Evolutionary conservation across 2,888 invertebrate species (phyloP).

Genomic region (Lysandra coridon): DNA sequence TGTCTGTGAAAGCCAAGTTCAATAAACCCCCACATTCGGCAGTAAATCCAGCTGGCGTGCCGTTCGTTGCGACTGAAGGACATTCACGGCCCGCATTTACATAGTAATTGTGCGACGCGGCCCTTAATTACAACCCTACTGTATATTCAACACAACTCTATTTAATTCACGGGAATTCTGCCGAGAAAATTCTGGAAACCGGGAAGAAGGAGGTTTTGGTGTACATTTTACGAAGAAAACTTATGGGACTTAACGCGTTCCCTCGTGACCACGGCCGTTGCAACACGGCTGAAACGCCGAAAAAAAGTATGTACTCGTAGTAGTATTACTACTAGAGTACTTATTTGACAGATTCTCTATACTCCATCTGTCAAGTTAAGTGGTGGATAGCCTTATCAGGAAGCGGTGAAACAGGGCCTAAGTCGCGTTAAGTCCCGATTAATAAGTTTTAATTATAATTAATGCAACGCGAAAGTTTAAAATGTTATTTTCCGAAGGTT

Average conservation of each 20-base stretch:
- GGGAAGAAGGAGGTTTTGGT: background rate
- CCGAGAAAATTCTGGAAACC: background rate
- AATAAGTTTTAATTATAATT: too few relatives aligned
- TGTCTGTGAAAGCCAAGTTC: background rate
- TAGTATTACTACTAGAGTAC: too few relatives aligned
- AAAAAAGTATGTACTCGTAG: too few relatives aligned
- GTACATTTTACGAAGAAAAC: background rate
- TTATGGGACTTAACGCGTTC: too few relatives aligned
- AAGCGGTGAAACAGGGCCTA: too few relatives aligned
- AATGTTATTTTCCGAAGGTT: background rate
- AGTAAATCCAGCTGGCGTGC: conserved; percentile 29
- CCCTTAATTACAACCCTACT: conserved; percentile 60
- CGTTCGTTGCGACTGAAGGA: conserved; percentile 52
- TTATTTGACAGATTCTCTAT: too few relatives aligned
- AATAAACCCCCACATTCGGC: conserved; percentile 11
- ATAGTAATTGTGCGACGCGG: conserved; percentile 63
- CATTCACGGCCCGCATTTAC: conserved; percentile 65
- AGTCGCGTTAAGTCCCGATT: too few relatives aligned
- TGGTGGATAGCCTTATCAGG: too few relatives aligned
- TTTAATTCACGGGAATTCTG: background rate
- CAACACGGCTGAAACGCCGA: too few relatives aligned
- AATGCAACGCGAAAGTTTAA: too few relatives aligned
- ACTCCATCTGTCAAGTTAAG: too few relatives aligned
- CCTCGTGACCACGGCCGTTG: too few relatives aligned
- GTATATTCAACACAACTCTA: conserved; percentile 32